phyloP scores from a whole-genome alignment of 2,888 invertebrate genomes.

The Acanthosepion pharaonis region DNA sequence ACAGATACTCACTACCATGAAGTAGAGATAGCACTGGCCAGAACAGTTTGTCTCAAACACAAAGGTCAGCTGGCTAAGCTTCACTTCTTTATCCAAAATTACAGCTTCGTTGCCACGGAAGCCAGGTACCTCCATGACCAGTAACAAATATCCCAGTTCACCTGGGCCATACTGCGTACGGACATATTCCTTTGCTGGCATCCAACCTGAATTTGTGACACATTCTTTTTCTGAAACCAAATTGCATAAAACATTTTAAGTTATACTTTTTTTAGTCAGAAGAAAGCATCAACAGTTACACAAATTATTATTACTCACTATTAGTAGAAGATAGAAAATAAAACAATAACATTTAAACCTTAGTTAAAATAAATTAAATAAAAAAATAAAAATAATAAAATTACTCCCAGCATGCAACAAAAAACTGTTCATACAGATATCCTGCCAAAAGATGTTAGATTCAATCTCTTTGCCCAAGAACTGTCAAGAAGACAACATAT shows the following conservation, averaged over 20 bases:
- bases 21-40: conserved; percentile 76
- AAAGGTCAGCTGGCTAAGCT: conserved; percentile 76
- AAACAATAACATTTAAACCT: too few relatives aligned
- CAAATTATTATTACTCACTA: too few relatives aligned
- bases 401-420: too few relatives aligned
- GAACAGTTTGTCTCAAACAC: conserved; percentile 77
- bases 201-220: conserved; percentile 76
- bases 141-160: conserved; percentile 76
- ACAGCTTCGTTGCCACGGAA: conserved; percentile 74
- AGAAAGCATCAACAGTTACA: too few relatives aligned
- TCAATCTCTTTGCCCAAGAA: too few relatives aligned
- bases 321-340: too few relatives aligned
- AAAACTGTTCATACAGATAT: too few relatives aligned
- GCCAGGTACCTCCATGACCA: conserved; percentile 76
- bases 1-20: conserved; percentile 75
- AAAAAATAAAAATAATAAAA: too few relatives aligned
- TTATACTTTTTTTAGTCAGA: too few relatives aligned
- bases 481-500: too few relatives aligned
- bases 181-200: conserved; percentile 76
- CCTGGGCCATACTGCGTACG: conserved; percentile 76
- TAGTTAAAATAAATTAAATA: too few relatives aligned
- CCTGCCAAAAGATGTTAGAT: too few relatives aligned
- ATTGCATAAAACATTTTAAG: background rate
- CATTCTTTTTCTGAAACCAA: conserved; percentile 66
- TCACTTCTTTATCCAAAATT: conserved; percentile 72